These are phyloP conservation scores for Calliscelio sp. DNA, from an alignment of 2,888 invertebrate species.

Conservation along the genomic window DNA sequence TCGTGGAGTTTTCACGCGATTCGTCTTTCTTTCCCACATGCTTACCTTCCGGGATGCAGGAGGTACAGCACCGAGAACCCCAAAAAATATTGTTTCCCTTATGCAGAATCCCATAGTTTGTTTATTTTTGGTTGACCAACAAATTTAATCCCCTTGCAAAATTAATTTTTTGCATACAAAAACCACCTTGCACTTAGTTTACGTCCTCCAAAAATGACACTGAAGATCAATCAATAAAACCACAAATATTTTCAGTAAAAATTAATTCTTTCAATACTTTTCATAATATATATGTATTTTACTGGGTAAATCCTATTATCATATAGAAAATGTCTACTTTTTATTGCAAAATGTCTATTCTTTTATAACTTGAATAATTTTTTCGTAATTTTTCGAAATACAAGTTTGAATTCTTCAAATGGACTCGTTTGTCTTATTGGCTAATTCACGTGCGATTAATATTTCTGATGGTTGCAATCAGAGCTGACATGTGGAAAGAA, in stretches of 20 bases:
- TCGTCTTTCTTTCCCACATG: conserved; percentile 84
- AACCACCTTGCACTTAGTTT: too few species aligned
- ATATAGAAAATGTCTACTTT: too few species aligned
- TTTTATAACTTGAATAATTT: too few species aligned
- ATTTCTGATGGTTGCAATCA: not conserved
- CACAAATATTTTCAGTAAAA: too few species aligned
- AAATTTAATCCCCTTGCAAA: conserved; percentile 10
- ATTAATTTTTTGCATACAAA: conserved; percentile 36
- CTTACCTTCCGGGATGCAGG: conserved; percentile 85
- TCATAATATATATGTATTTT: too few species aligned
- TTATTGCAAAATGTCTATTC: too few species aligned
- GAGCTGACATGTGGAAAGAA: not conserved
- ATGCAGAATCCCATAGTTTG: conserved; percentile 29
- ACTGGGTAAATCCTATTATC: too few species aligned
- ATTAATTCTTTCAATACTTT: too few species aligned
- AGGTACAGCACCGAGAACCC: conserved; percentile 82
- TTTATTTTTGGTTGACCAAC: not conserved
- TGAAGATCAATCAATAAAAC: too few species aligned
- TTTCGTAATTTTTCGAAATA: too few species aligned
- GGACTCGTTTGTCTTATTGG: not conserved
- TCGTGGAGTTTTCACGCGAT: conserved; percentile 81
- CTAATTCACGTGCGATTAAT: not conserved
- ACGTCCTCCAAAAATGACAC: too few species aligned
- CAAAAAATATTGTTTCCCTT: conserved; percentile 33
- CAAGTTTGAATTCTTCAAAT: not conserved